A percentile compares a stretch with the other conserved stretches of the same genome.
These are phyloP conservation scores for Gorsachius magnificus DNA, from an alignment of 2,797 vertebrate species.

Conservation along the genomic window DNA sequence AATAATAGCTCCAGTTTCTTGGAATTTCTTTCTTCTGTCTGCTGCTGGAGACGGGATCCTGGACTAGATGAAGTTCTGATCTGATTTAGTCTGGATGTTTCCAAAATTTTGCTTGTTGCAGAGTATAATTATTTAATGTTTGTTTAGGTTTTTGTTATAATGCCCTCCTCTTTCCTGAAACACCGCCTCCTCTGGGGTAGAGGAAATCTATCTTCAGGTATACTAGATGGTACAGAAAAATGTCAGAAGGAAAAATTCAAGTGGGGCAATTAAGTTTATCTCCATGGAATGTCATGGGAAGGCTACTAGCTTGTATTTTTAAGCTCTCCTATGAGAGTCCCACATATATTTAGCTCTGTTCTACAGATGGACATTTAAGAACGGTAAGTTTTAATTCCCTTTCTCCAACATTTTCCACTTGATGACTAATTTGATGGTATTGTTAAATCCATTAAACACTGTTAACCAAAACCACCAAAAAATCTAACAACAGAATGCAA, in stretches of 20 bases:
- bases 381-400: neutral
- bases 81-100: neutral
- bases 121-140: neutral
- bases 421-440: neutral
- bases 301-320: neutral
- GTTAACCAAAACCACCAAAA: neutral
- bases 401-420: neutral
- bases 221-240: neutral
- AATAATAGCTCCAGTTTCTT: neutral
- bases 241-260: neutral
- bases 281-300: neutral
- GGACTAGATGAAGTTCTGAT: neutral
- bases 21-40: neutral
- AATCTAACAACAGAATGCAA: neutral
- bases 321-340: neutral
- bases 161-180: neutral
- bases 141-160: neutral
- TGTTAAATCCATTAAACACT: neutral
- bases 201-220: neutral
- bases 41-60: neutral
- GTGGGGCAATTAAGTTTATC: neutral
- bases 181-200: neutral
- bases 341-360: neutral
- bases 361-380: neutral
- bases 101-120: neutral